Evolutionary conservation across 2,888 invertebrate genomes (phyloP), one percentile per base, ranked within the genome.

Genomic region (Agrotis exclamationis): DNA sequence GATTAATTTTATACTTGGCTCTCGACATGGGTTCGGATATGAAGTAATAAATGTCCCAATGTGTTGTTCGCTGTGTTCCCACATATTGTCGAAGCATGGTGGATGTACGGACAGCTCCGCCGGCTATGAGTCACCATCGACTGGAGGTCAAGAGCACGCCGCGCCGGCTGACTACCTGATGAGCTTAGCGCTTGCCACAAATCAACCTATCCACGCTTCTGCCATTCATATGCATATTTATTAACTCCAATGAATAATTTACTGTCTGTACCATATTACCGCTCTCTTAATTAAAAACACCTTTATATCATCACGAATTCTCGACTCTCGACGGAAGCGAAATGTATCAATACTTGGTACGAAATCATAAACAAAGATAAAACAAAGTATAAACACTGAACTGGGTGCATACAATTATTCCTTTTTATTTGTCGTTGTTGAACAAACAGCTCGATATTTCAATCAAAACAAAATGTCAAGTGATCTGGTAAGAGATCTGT

Each of bases 121-220:
- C 78, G 87, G 87, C 87, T 81, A 85, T 95, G 95, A 95, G 86
- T 95, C 94, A 93, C 86, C 88, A 88, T 80, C 80, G 84, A 80
- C 82, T 88, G 86, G 93, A 90, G 96, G 95, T 96, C 95, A 96
- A 96, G 95, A 95, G 92, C 95, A 94, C 92, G 91, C 87, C 85
- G 85, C 89, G 88, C 87, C 86, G 87, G 74, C 86, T 86, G 92
- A 91, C 92, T 93, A 89, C 91, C 91, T 93, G 92, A 93, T 92
- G 93, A 92, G 92, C 85, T 90, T 90, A 86, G 88, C 89, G 91
- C 87, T 89, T 92, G 93, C 91, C 93, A 88, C 92, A 92, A 93
- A 87, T 81, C 85, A 82, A 80, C 64, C 54, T 79, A 54, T 57
- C 63, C 63, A 71, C 74, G 66, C 68, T 76, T 79, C 51, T 70